Evolutionary conservation across 2,888 invertebrate genomes (phyloP).

Genomic region (Blera fallax): DNA sequence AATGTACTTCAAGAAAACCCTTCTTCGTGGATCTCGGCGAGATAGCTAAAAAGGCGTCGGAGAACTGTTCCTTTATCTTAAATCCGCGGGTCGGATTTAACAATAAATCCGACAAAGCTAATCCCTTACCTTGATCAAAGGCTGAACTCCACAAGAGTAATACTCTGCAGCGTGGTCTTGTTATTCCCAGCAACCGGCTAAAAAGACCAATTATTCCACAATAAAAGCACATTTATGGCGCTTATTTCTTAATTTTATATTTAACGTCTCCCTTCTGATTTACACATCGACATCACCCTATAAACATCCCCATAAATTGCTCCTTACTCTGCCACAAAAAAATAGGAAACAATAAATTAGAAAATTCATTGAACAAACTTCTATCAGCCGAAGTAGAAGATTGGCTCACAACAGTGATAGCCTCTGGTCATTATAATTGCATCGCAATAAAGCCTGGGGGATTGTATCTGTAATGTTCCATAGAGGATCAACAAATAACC

Average conservation of each 20-base stretch:
- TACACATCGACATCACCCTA: neutral
- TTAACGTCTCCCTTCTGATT: neutral
- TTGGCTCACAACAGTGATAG: constrained; percentile 31
- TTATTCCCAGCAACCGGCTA: neutral
- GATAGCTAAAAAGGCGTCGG: no score
- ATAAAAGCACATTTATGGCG: neutral
- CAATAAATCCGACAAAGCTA: no score
- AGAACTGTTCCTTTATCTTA: no score
- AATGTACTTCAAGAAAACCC: no score
- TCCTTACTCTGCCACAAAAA: neutral
- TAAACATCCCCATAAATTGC: neutral
- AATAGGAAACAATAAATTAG: constrained; percentile 21
- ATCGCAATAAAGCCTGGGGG: constrained; percentile 33
- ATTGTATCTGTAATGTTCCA: constrained; percentile 6
- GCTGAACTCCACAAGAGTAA: no score
- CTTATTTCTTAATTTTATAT: neutral
- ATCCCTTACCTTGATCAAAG: no score
- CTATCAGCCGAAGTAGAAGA: constrained; percentile 4
- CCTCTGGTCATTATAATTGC: constrained; percentile 51
- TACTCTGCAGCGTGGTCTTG: neutral
- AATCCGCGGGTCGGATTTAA: no score
- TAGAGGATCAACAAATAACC: neutral
- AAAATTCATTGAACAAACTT: constrained; percentile 6
- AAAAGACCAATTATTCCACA: neutral
- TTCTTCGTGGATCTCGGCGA: no score